Conservation (phyloP, 1,140 invertebrate genomes). For the Neoseiulus cucumeris region DNA sequence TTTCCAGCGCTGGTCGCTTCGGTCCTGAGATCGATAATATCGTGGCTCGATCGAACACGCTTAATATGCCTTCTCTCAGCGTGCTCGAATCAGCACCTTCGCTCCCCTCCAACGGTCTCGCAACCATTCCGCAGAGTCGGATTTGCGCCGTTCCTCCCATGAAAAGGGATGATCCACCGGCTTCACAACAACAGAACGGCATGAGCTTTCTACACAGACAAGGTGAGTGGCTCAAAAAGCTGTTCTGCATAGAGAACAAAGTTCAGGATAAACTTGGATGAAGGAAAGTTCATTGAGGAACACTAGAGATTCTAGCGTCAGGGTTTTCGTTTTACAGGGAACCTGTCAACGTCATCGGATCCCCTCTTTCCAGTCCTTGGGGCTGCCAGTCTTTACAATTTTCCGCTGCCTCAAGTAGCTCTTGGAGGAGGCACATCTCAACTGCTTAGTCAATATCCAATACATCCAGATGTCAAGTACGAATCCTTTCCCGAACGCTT, state of each 20-base stretch:
- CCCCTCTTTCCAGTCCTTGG: not conserved
- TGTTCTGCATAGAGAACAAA: too few species aligned
- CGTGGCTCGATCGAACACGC: too few species aligned
- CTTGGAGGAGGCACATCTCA: not conserved
- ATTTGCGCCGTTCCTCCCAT: slow-evolving; percentile 7
- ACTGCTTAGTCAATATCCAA: not conserved
- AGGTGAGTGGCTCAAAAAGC: not conserved
- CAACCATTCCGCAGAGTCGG: not conserved
- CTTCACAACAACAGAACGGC: not conserved
- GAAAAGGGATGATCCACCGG: not conserved
- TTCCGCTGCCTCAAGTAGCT: not conserved
- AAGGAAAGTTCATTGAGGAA: not conserved
- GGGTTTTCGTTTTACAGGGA: too few species aligned
- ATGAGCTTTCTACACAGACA: not conserved
- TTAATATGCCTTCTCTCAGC: too few species aligned
- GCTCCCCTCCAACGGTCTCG: too few species aligned
- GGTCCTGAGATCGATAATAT: too few species aligned
- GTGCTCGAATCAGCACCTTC: too few species aligned
- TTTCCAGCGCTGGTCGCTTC: too few species aligned
- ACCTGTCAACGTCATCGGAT: too few species aligned
- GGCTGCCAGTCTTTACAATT: not conserved
- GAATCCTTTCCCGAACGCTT: too few species aligned
- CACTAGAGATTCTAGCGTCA: too few species aligned
- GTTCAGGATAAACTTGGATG: too few species aligned
- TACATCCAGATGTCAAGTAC: slow-evolving; percentile 8